Percentiles rank a stretch among this genome's conserved stretches.
Evolutionary conservation across 1,140 invertebrate genomes (phyloP).

Genomic region (Probaryconus sp.): DNA sequence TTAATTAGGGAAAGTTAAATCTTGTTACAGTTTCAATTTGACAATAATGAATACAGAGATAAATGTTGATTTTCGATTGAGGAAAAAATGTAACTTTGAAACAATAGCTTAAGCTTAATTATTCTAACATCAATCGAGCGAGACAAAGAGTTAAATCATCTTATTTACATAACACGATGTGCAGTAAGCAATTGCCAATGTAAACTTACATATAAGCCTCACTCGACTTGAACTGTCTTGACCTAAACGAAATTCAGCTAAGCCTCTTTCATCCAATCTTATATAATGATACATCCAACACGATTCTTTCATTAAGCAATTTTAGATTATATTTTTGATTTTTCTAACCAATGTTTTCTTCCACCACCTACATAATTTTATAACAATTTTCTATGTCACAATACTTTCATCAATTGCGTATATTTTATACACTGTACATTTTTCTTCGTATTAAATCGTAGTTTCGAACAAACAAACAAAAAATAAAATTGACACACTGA

Average conservation of each 20-base stretch:
- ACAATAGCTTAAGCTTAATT: no score
- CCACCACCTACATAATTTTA: background rate
- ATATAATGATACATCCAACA: conserved; percentile 25
- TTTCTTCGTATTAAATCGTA: no score
- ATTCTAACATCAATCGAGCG: no score
- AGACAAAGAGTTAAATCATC: conserved; percentile 14
- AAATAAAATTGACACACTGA: no score
- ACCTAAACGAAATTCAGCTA: conserved; percentile 7
- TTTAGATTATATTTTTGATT: background rate
- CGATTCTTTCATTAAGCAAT: conserved; percentile 34
- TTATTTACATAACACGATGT: conserved; percentile 32
- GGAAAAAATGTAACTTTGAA: no score
- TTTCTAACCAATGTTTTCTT: background rate
- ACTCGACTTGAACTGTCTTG: conserved; percentile 11
- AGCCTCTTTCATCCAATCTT: conserved; percentile 9
- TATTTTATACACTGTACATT: no score
- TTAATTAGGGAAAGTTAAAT: no score
- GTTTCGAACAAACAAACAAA: no score
- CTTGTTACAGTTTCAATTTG: no score
- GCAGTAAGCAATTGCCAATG: conserved; percentile 10
- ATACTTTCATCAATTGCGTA: no score
- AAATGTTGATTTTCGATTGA: no score
- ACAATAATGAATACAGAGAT: no score
- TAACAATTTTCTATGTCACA: background rate
- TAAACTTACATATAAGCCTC: conserved; percentile 10